Base-by-base conservation (phyloP, 2,888 invertebrate species). In the Cabera pusaria region DNA sequence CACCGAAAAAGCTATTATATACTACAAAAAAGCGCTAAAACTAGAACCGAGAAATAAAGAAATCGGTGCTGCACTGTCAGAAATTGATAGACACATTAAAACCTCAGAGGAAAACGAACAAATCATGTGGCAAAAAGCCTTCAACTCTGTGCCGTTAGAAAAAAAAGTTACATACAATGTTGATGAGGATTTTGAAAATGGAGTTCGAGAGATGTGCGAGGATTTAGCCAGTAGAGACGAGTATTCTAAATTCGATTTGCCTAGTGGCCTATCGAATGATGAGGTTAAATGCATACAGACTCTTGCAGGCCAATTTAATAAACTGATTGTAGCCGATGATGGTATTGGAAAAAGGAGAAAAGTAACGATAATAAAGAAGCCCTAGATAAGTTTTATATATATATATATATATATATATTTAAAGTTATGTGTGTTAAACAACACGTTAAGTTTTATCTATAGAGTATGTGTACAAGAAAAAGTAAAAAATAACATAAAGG, bases 1-100 rank as follows among this genome's bases (percentile, higher is more conserved):
- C 16, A 52, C 59, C 0, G 81, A 84, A 0, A 50, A 70, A 1
- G 84, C 88, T 0, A 36, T 79, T 0, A 47, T 48, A 1, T 83
- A 72, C 19, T 87, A 78, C 17, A 82, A 75, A 38, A 84, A 75
- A 57, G 84, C 88, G 0, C 42, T 85, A 1, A 82, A 79, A 60
- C 36, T 88, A 0, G 86, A 88, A 28, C 88, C 87, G 0, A 82
- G 70, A 31, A 88, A 88, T 29, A 70, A 64, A 39, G 88, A 87
- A 32, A 84, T 88, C 0, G 87, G 84, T 0, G 52, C 56, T 27
- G 60, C 75, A 0, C 32, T 88, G 5, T 59, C 75, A 0, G 56
- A 69, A 3, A 45, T 86, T 10, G 83, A 88, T 19, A 48, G 34
- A 0, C 67, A 65, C 29, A 44, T 56, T 1, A 72, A 72, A 59